A percentile compares a stretch with the other conserved stretches of the same genome.
Evolutionary conservation across 2,888 invertebrate genomes (phyloP).

Genomic region (Catocala fraxini): DNA sequence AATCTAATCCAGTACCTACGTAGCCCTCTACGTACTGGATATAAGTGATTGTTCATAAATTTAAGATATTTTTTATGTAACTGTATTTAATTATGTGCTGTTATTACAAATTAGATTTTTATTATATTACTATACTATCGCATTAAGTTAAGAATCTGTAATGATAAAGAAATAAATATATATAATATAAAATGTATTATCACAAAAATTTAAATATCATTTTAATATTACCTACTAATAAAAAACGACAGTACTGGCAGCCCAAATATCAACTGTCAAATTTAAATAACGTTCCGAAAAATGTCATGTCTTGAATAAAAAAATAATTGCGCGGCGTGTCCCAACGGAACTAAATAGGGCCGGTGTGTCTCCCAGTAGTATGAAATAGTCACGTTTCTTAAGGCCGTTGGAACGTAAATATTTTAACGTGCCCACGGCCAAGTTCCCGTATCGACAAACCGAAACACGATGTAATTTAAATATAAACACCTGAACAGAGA

Average conservation of each 20-base stretch:
- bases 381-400: conserved; percentile 36
- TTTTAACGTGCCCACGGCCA: conserved; percentile 68
- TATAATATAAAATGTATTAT: too few species aligned
- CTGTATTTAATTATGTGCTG: too few species aligned
- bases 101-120: too few species aligned
- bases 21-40: too few species aligned
- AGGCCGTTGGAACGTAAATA: conserved; percentile 65
- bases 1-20: too few species aligned
- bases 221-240: too few species aligned
- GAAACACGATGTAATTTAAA: conserved; percentile 45
- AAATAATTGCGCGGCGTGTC: background rate
- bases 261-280: conserved; percentile 40
- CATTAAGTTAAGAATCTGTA: too few species aligned
- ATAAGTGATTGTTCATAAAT: too few species aligned
- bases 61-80: too few species aligned
- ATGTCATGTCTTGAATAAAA: background rate
- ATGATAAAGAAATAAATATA: too few species aligned
- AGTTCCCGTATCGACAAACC: conserved; percentile 43
- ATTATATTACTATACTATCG: too few species aligned
- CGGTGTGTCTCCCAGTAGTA: conserved; percentile 2
- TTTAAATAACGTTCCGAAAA: conserved; percentile 22
- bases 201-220: too few species aligned
- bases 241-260: conserved; percentile 5
- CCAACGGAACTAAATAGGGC: conserved; percentile 18
- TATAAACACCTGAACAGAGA: conserved; percentile 37